A percentile compares a stretch with the other conserved stretches of the same genome.
These are phyloP conservation scores for Actenoides lindsayi DNA, from an alignment of 2,113 vertebrate species.

Conservation along the genomic window DNA sequence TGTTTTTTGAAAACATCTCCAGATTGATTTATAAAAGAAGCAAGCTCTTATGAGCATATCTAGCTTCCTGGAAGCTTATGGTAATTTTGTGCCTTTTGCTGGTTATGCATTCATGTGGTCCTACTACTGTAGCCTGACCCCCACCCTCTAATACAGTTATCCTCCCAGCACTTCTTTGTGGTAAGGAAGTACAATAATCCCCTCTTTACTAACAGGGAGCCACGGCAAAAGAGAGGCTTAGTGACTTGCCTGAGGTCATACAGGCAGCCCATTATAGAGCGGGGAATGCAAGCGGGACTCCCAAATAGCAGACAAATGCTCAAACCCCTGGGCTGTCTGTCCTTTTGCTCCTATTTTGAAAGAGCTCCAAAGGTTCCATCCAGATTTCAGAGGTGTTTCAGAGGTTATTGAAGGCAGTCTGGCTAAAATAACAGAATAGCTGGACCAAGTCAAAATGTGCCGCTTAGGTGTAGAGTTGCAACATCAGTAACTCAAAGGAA, in stretches of 20 bases:
- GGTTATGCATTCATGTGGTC: neutral
- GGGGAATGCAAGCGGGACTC: neutral
- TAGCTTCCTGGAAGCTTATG: neutral
- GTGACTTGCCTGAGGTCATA: conserved; percentile 7
- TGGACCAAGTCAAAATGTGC: conserved; percentile 36
- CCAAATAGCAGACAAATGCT: conserved; percentile 1
- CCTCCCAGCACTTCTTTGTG: conserved; percentile 3
- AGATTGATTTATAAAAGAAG: neutral
- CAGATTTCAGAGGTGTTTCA: conserved; percentile 44
- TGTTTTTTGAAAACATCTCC: neutral
- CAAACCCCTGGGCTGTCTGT: neutral
- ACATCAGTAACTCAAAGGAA: conserved; percentile 52
- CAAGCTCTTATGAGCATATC: neutral
- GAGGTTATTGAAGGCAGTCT: conserved; percentile 53
- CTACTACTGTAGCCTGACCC: neutral
- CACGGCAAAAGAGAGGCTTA: conserved; percentile 9
- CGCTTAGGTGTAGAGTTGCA: conserved; percentile 35
- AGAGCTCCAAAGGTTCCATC: conserved; percentile 12
- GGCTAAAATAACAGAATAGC: conserved; percentile 58
- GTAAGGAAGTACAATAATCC: conserved; percentile 22
- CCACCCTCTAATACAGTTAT: neutral
- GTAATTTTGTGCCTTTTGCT: neutral
- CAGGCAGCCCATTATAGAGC: neutral
- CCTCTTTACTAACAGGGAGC: neutral
- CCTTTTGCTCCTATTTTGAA: neutral